phyloP scores from a whole-genome alignment of 92 coral and sea anemone genomes.

The Desmophyllum pertusum region DNA sequence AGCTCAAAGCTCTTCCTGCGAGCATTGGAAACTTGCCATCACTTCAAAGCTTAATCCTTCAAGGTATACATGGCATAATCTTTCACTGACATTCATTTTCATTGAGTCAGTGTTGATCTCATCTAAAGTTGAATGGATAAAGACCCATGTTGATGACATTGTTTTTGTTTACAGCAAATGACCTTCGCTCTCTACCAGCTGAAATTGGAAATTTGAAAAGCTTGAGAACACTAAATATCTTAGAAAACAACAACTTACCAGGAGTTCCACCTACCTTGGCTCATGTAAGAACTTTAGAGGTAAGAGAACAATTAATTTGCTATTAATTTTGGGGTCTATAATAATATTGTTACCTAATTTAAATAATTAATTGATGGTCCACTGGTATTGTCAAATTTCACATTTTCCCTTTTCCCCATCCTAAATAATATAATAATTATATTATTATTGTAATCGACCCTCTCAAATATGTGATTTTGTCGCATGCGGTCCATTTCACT shows the following conservation, averaged over 20 bases:
- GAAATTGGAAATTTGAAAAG: conserved; percentile 86
- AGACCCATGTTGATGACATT: neutral
- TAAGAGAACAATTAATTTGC: conserved; percentile 13
- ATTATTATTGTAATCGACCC: too few relatives aligned
- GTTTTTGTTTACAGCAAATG: conserved; percentile 66
- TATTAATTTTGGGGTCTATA: too few relatives aligned
- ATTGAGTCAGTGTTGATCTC: neutral
- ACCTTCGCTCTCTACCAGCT: conserved; percentile 77
- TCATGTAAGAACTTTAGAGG: conserved; percentile 88
- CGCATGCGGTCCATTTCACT: neutral
- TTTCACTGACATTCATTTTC: neutral
- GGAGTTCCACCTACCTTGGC: conserved; percentile 82
- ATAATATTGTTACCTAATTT: too few relatives aligned
- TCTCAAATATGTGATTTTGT: neutral
- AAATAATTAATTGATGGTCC: too few relatives aligned
- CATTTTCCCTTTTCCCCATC: neutral
- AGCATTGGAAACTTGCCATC: conserved; percentile 70
- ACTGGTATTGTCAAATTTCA: too few relatives aligned
- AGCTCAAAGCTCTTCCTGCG: conserved; percentile 79
- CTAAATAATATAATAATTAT: too few relatives aligned
- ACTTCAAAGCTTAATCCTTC: conserved; percentile 83
- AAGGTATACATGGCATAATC: conserved; percentile 73
- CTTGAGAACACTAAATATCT: conserved; percentile 79
- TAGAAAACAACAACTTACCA: conserved; percentile 75
- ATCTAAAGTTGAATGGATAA: neutral